Conservation (phyloP, 2,888 invertebrate genomes). For the Drosophila infuscata region DNA sequence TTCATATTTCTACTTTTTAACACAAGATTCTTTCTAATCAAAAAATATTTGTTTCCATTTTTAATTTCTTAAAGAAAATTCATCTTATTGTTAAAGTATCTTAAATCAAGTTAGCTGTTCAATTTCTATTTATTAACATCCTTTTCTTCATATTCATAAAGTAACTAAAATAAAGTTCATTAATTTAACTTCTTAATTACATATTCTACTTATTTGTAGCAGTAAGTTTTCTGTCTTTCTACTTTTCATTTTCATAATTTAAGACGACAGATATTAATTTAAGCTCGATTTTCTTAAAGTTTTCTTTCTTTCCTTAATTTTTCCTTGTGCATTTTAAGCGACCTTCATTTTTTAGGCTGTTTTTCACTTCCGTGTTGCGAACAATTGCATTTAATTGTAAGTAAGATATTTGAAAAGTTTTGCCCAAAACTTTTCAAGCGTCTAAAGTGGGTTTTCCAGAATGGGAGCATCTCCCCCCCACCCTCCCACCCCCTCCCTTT, state of each 20-base stretch:
- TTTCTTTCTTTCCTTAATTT: background rate
- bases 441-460: constrained; percentile 46
- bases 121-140: background rate
- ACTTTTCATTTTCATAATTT: background rate
- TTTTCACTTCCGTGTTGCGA: constrained; percentile 26
- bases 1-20: background rate
- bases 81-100: background rate
- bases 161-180: background rate
- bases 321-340: constrained; percentile 4
- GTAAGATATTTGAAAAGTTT: constrained; percentile 80
- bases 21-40: too few relatives aligned
- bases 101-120: background rate
- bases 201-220: background rate
- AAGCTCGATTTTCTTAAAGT: background rate
- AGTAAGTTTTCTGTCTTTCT: background rate
- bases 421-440: constrained; percentile 61
- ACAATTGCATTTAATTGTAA: constrained; percentile 81
- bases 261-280: background rate
- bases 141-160: background rate
- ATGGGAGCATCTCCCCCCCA: too few relatives aligned
- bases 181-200: too few relatives aligned
- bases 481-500: background rate
- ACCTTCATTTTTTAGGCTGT: constrained; percentile 40
- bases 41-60: too few relatives aligned
- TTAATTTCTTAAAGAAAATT: background rate